A percentile compares a stretch with the other conserved stretches of the same genome.
Evolutionary conservation across 2,888 invertebrate genomes (phyloP).

Genomic region (Norana najaformis): DNA sequence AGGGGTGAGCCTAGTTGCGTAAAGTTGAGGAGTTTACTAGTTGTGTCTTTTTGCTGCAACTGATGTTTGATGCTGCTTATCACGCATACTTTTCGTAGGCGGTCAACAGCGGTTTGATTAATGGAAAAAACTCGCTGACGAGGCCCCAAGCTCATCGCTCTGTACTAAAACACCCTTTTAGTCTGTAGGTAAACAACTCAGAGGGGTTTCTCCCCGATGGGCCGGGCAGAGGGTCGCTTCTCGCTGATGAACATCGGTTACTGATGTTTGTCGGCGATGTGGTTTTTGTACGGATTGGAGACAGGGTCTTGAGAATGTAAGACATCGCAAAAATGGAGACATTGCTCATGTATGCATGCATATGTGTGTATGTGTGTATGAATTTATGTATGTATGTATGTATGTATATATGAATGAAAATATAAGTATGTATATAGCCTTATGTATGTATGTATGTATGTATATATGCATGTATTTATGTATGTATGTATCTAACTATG

Average conservation of each 20-base stretch:
- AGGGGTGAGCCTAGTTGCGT: neutral
- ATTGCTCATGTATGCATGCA: too few relatives aligned
- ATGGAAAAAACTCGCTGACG: neutral
- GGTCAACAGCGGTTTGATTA: neutral
- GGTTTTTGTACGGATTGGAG: neutral
- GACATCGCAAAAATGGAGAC: too few relatives aligned
- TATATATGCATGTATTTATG: too few relatives aligned
- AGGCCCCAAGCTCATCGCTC: neutral
- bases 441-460: too few relatives aligned
- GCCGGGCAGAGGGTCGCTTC: too few relatives aligned
- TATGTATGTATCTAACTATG: too few relatives aligned
- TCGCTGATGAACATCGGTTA: neutral
- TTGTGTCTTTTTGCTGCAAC: neutral
- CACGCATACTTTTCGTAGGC: neutral
- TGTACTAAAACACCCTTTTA: neutral
- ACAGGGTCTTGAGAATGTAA: too few relatives aligned
- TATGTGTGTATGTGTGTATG: too few relatives aligned
- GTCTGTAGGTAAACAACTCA: neutral
- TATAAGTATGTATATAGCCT: too few relatives aligned
- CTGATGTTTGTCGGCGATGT: neutral
- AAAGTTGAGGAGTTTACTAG: neutral
- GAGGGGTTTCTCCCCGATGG: neutral
- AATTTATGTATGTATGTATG: too few relatives aligned
- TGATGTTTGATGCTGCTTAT: neutral
- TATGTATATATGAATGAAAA: too few relatives aligned